Base-by-base conservation (phyloP, 1,140 invertebrate species). In the Halyomorpha halys region DNA sequence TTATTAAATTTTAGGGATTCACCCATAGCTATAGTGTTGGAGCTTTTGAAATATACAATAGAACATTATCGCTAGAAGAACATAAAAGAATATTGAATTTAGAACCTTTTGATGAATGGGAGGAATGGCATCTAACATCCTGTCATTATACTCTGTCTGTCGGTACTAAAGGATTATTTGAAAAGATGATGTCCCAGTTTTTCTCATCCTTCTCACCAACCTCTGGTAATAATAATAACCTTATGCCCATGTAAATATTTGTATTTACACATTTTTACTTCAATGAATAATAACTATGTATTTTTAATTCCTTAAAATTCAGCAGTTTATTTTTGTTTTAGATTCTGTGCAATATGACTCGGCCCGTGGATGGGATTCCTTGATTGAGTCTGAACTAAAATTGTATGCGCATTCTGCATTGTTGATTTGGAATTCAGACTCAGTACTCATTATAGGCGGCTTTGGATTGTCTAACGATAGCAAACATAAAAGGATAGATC, bases 71-170 rank as follows among this genome's bases (percentile, higher is more conserved):
- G n/a, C 0, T 16, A 2, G 70, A 72, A 18, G 78, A 82, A 66
- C 70, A 71, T 60, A 27, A 66, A 13, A 66, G 73, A 61, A 70
- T 79, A 21, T 69, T 77, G 30, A 66, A 49, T 8, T 65, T 81
- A 19, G 80, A 82, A 70, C 70, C 74, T 2, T 82, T 82, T 73
- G 80, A 82, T 72, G 80, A 82, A 70, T 78, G 75, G 70, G 80
- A 82, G 72, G 78, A 80, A 68, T 77, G 74, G 72, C 75, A 79
- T 69, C 70, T 79, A 27, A 81, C 79, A 64, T 80, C 79, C 70
- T 67, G 69, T n/a, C 80, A 82, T 70, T 82, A 81, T 70, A 71
- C 76, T 34, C 63, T 81, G 2, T 56, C 76, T 30, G 72, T 73
- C 63, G 65, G 65, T 23, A 13, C 14, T 18, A 65, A 61, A 53